These are phyloP conservation scores for Threskiornis aethiopicus DNA, from an alignment of 2,797 vertebrate genomes.

Conservation along the genomic window DNA sequence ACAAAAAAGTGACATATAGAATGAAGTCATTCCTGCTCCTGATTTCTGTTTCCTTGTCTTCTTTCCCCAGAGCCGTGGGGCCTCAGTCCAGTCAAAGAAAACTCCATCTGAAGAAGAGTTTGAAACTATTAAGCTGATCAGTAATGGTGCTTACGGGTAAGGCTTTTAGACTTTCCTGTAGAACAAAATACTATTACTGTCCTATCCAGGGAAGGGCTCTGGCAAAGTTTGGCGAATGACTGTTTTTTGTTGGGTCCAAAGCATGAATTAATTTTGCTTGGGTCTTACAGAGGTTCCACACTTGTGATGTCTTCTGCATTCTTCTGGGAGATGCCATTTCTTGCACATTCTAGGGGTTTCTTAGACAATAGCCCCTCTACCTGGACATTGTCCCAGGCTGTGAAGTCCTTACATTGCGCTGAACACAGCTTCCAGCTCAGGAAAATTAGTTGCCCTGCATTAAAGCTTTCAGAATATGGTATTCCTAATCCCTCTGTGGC, in stretches of 20 bases:
- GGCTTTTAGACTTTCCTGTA: background rate
- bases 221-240: background rate
- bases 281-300: background rate
- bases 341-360: background rate
- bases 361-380: background rate
- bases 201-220: background rate
- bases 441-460: background rate
- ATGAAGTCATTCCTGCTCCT: background rate
- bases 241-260: background rate
- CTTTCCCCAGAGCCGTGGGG: slow-evolving; percentile 79
- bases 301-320: background rate
- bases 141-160: slow-evolving; percentile 97
- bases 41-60: background rate
- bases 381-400: background rate
- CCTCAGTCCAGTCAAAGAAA: slow-evolving; percentile 81
- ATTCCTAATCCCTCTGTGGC: background rate
- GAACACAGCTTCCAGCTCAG: background rate
- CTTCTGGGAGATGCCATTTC: background rate
- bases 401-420: background rate
- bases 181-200: background rate
- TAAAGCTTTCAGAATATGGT: background rate
- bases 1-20: background rate
- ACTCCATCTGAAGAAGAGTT: slow-evolving; percentile 93
- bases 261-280: background rate
- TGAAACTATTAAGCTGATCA: slow-evolving; percentile 96